Percentiles rank a stretch among this genome's conserved stretches.
Evolutionary conservation across 2,113 vertebrate species (phyloP).

Genomic region (Nansenia antarctica): DNA sequence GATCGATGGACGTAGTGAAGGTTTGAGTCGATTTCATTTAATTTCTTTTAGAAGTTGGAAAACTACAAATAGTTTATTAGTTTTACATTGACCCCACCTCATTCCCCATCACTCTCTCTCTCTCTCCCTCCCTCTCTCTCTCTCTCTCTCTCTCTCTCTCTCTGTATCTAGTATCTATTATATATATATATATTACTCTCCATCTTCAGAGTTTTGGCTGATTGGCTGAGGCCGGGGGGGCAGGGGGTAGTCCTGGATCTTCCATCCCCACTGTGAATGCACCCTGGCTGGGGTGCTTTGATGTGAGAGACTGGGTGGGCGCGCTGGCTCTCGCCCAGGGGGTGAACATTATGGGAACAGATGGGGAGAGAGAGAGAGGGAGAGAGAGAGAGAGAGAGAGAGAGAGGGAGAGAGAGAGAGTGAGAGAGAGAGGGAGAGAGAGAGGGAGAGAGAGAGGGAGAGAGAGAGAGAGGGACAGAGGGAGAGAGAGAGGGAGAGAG

Average conservation of each 20-base stretch:
- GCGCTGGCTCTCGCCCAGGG: neutral
- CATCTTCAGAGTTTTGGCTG: no score
- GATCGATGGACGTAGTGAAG: no score
- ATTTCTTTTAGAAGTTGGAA: no score
- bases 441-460: no score
- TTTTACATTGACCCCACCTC: no score
- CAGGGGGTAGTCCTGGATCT: neutral
- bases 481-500: no score
- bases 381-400: rapidly evolving
- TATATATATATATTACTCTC: neutral
- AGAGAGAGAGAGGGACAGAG: no score
- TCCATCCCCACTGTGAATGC: neutral
- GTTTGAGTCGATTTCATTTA: no score
- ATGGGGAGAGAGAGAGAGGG: neutral
- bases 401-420: neutral
- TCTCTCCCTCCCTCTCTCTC: neutral
- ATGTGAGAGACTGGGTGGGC: neutral
- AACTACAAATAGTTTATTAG: no score
- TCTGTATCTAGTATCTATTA: neutral
- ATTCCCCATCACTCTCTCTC: neutral
- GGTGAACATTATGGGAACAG: neutral
- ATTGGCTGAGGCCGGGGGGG: no score
- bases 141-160: neutral
- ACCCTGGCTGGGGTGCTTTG: neutral
- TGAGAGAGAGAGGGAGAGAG: no score